Conservation (phyloP, 2,113 vertebrate species). For the Leucopsar rothschildi region DNA sequence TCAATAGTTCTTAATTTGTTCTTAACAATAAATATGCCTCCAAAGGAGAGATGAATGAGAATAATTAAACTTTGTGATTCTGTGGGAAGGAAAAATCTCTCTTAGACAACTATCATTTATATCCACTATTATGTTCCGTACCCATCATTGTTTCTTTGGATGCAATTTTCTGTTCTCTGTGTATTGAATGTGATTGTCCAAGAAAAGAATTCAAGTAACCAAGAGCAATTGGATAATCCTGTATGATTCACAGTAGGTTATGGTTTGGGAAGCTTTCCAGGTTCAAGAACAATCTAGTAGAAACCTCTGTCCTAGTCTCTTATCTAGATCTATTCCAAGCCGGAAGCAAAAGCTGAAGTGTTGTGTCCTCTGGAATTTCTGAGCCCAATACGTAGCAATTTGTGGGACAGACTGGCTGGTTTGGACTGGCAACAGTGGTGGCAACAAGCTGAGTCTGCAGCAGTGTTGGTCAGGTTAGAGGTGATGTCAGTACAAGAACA, state of each 20-base stretch:
- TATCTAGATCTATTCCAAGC: not conserved
- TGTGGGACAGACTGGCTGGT: not conserved
- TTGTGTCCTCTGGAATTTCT: not conserved
- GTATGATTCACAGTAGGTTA: not conserved
- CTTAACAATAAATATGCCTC: not conserved
- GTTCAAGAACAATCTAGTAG: not conserved
- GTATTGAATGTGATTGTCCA: not conserved
- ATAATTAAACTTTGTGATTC: not conserved
- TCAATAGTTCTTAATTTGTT: not conserved
- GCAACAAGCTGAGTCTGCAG: not conserved
- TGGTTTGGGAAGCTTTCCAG: not conserved
- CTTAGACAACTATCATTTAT: not conserved
- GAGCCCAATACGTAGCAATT: not conserved
- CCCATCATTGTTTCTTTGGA: not conserved
- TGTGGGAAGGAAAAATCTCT: not conserved
- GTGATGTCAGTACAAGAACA: not conserved
- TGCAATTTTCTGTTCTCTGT: not conserved
- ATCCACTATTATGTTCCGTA: not conserved
- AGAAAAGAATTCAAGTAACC: not conserved
- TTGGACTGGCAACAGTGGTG: not conserved
- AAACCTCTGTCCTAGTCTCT: not conserved
- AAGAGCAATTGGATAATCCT: not conserved
- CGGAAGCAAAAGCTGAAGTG: not conserved
- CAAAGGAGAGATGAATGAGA: not conserved
- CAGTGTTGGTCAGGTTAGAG: not conserved